These are phyloP conservation scores for Muricea muricata DNA, from an alignment of 92 coral and sea anemone genomes.

Conservation along the genomic window DNA sequence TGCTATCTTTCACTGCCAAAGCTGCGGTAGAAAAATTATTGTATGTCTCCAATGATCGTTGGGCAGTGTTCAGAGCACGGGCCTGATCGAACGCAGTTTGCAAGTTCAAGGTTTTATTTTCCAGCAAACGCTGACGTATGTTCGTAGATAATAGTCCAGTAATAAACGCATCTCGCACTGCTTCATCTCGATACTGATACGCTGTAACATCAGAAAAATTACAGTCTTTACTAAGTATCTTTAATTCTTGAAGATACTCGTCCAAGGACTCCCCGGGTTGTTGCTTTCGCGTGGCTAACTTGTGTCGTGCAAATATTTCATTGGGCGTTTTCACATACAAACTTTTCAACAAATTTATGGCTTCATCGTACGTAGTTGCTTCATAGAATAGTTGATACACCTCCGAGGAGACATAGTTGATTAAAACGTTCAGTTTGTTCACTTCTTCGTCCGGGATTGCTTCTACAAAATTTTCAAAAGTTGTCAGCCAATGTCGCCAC, in stretches of 20 bases:
- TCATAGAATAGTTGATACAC: background rate
- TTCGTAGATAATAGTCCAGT: background rate
- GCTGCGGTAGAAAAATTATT: background rate
- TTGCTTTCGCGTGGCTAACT: constrained; percentile 11
- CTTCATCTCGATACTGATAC: constrained; percentile 7
- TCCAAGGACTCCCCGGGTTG: constrained; percentile 11
- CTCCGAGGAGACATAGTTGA: background rate
- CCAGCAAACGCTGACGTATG: background rate
- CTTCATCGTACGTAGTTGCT: background rate
- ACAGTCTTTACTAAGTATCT: constrained; percentile 24
- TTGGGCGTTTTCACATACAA: background rate
- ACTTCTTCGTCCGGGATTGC: background rate
- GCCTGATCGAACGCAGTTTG: background rate
- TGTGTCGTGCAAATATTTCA: constrained; percentile 19
- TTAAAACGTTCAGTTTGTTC: background rate
- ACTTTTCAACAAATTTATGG: background rate
- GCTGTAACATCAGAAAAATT: constrained; percentile 13
- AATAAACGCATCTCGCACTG: constrained; percentile 31
- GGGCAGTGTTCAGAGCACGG: background rate
- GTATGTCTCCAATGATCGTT: no score
- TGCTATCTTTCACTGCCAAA: background rate
- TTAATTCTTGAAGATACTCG: constrained; percentile 43
- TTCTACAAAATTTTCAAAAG: constrained; percentile 40
- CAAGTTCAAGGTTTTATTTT: background rate
- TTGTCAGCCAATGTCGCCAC: constrained; percentile 38